A percentile compares a stretch with the other conserved stretches of the same genome.
phyloP scores from a whole-genome alignment of 2,888 invertebrate species.

The Thereva unica region DNA sequence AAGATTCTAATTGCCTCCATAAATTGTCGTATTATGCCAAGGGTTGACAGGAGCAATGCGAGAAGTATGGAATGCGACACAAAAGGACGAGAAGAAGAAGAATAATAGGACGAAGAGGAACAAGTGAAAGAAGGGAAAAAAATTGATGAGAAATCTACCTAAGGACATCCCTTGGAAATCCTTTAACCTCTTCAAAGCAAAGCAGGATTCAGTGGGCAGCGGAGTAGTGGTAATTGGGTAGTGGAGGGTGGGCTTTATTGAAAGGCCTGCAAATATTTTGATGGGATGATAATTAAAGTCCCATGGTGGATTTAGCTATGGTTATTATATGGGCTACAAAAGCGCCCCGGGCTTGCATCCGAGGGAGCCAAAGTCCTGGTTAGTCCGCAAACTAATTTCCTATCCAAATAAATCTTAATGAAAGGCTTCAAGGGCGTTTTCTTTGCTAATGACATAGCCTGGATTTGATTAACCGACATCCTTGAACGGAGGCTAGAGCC shows the following conservation, averaged over 20 bases:
- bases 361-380: neutral
- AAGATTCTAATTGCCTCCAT: constrained; percentile 37
- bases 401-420: constrained; percentile 25
- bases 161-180: no score
- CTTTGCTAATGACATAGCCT: constrained; percentile 1
- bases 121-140: no score
- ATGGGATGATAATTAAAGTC: constrained; percentile 1
- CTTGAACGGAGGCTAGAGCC: no score
- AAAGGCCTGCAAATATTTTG: constrained; percentile 26
- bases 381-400: constrained; percentile 16
- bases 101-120: no score
- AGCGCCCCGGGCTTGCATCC: neutral
- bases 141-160: no score
- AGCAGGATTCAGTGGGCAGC: no score
- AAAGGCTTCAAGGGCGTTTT: constrained; percentile 5
- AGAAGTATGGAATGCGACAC: neutral
- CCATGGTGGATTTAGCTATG: no score
- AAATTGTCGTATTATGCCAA: constrained; percentile 34
- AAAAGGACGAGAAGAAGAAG: no score
- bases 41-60: constrained; percentile 32
- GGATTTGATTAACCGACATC: no score
- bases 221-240: no score
- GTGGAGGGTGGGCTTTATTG: constrained; percentile 5
- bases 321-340: neutral
- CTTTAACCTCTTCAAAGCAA: no score